A percentile compares a stretch with the other conserved stretches of the same genome.
These are phyloP conservation scores for Antechinus flavipes DNA, from an alignment of 2,113 vertebrate species.

Conservation along the genomic window DNA sequence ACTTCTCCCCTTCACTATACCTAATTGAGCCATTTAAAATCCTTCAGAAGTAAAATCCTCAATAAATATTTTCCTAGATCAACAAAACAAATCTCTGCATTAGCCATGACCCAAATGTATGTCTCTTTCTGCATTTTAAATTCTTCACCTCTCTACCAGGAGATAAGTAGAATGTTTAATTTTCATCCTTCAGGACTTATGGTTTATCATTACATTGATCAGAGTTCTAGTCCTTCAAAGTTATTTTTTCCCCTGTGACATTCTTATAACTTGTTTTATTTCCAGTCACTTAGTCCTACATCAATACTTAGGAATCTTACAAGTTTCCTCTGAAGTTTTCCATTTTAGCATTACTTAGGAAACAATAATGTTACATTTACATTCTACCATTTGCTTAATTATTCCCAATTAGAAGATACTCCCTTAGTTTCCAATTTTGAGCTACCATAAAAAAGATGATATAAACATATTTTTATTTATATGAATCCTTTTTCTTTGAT, in stretches of 20 bases:
- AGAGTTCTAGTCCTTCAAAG: not conserved
- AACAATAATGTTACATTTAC: not conserved
- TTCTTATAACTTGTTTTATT: not conserved
- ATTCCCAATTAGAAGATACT: not conserved
- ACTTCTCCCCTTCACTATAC: not conserved
- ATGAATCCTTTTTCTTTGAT: not conserved
- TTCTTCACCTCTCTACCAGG: not conserved
- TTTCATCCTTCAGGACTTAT: not conserved
- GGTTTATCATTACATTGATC: not conserved
- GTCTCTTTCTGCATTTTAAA: not conserved
- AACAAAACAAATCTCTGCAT: not conserved
- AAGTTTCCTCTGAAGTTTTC: not conserved
- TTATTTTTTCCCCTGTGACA: not conserved
- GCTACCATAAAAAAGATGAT: not conserved
- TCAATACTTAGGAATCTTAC: not conserved
- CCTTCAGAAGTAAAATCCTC: not conserved
- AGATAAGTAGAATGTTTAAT: not conserved
- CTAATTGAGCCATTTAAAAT: not conserved
- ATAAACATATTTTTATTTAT: not conserved
- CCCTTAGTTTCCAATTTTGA: not conserved
- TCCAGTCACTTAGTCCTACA: not conserved
- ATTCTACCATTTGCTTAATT: not conserved
- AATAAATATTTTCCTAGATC: not conserved
- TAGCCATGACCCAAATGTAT: not conserved
- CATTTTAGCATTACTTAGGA: not conserved